These are phyloP conservation scores for Sebastes vulpes DNA, from an alignment of 2,797 vertebrate genomes.

Conservation along the genomic window DNA sequence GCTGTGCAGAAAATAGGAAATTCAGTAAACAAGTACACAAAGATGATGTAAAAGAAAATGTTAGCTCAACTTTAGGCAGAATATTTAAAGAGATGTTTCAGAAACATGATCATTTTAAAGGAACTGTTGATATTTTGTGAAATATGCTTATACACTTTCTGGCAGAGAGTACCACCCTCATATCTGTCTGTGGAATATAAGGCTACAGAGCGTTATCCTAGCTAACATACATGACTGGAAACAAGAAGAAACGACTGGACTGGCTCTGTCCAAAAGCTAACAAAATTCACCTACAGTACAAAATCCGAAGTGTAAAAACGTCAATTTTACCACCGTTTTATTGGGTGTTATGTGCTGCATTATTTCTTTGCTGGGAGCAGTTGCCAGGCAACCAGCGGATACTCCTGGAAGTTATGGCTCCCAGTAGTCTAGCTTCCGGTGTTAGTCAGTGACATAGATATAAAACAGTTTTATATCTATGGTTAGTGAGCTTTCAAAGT, in stretches of 20 bases:
- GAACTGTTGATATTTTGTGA: not conserved
- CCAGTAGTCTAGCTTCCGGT: not conserved
- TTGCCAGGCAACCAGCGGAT: not conserved
- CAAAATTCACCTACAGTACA: not conserved
- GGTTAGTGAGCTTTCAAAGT: not conserved
- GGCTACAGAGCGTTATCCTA: not conserved
- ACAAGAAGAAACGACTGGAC: not conserved
- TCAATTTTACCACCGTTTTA: not conserved
- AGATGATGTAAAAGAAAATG: conserved; percentile 1
- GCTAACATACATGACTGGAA: not conserved
- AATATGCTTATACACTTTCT: not conserved
- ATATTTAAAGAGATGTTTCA: not conserved
- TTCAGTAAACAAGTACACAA: not conserved
- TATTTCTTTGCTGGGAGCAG: not conserved
- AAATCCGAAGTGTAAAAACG: not conserved
- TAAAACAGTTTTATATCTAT: too few relatives aligned
- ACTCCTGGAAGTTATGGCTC: not conserved
- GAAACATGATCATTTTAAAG: conserved; percentile 2
- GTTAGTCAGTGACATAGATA: not conserved
- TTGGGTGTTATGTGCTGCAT: not conserved
- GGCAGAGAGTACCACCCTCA: not conserved
- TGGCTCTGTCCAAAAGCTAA: not conserved
- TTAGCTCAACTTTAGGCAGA: not conserved
- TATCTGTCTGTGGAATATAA: not conserved
- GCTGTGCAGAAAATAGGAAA: not conserved